Percentiles rank a stretch among this genome's conserved stretches.
Evolutionary conservation across 2,797 vertebrate genomes (phyloP).

Genomic region (Lagorchestes hirsutus): DNA sequence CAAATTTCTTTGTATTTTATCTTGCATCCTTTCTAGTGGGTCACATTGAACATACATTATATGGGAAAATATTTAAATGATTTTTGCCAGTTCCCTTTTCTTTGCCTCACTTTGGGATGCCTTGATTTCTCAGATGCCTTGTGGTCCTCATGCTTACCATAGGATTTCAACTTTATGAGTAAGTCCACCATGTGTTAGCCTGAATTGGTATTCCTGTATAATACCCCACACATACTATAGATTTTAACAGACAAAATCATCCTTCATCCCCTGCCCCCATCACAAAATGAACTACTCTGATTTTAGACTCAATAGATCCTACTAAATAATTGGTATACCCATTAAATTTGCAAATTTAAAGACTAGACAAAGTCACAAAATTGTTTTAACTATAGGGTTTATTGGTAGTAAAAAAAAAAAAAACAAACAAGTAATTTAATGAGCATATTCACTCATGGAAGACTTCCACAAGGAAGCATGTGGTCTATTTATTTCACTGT

Average conservation of each 20-base stretch:
- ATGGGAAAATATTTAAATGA: neutral
- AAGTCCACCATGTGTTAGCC: neutral
- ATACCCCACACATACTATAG: neutral
- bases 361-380: neutral
- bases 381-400: neutral
- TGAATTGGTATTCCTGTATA: neutral
- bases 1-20: neutral
- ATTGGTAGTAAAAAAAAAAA: neutral
- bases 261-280: neutral
- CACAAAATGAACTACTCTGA: neutral
- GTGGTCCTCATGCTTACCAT: neutral
- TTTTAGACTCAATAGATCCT: neutral
- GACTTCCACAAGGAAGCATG: neutral
- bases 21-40: neutral
- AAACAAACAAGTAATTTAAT: neutral
- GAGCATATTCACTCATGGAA: neutral
- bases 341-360: neutral
- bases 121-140: neutral
- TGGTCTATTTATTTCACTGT: neutral
- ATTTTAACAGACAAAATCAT: neutral
- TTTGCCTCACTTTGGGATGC: neutral
- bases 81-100: neutral
- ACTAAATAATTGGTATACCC: neutral
- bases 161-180: neutral
- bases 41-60: neutral